A percentile compares a stretch with the other conserved stretches of the same genome.
Conservation (phyloP, 2,888 invertebrate genomes). For the Xestia ashworthii region DNA sequence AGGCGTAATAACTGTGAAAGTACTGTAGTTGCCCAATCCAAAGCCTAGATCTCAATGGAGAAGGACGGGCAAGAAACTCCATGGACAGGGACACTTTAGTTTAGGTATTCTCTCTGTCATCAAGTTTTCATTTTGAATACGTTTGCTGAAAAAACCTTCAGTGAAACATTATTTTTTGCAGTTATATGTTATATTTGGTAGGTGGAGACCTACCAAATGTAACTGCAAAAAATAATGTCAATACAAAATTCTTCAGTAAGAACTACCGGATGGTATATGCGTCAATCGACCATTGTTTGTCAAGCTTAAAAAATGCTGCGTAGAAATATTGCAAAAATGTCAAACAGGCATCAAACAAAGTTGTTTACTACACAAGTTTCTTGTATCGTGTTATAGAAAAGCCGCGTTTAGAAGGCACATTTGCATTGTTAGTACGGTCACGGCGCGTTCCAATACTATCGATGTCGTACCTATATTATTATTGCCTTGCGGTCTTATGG, state of each 20-base stretch:
- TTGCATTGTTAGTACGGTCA: slow-evolving; percentile 52
- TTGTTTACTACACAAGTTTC: slow-evolving; percentile 43
- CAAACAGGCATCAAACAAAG: slow-evolving; percentile 34
- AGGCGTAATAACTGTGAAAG: no score
- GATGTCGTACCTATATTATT: not conserved
- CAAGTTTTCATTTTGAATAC: not conserved
- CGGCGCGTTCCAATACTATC: not conserved
- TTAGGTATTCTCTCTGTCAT: not conserved
- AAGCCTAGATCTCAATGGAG: no score
- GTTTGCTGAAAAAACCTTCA: not conserved
- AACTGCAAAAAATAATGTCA: slow-evolving; percentile 1
- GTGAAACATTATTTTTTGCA: no score
- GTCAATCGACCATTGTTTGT: slow-evolving; percentile 41
- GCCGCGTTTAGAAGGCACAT: slow-evolving; percentile 27
- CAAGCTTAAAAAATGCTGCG: slow-evolving; percentile 1
- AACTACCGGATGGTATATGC: slow-evolving; percentile 5
- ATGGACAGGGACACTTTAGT: not conserved
- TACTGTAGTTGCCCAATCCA: no score
- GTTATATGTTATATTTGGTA: no score
- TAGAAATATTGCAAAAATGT: slow-evolving; percentile 11
- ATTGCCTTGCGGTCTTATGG: not conserved
- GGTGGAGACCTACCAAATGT: not conserved
- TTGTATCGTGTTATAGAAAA: slow-evolving; percentile 33
- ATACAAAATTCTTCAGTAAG: not conserved
- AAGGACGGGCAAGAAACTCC: no score